These are phyloP conservation scores for Batillaria attramentaria DNA, from an alignment of 1,140 invertebrate genomes.

Conservation along the genomic window DNA sequence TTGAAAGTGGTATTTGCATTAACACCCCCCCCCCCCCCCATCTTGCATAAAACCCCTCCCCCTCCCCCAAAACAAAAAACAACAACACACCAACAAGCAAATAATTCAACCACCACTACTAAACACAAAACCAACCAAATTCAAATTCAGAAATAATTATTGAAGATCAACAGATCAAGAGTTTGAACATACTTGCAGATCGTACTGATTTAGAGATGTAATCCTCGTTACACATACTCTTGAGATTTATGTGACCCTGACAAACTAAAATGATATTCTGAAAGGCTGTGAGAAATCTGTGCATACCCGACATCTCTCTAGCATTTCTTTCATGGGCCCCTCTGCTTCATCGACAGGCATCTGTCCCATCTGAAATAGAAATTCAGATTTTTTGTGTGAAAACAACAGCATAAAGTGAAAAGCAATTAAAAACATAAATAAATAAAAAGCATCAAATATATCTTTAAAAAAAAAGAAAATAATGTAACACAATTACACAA, in stretches of 20 bases:
- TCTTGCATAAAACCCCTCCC: too few species aligned
- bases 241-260: too few species aligned
- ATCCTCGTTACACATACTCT: neutral
- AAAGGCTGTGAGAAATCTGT: too few species aligned
- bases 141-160: neutral
- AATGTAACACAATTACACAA: neutral
- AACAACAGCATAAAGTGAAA: neutral
- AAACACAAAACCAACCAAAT: too few species aligned
- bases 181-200: neutral
- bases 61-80: too few species aligned
- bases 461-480: neutral
- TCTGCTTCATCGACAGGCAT: slow-evolving; percentile 46
- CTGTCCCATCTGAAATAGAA: slow-evolving; percentile 47
- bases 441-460: neutral
- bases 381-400: neutral
- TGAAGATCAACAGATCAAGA: neutral
- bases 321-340: slow-evolving; percentile 38
- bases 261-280: too few species aligned
- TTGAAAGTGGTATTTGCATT: too few species aligned
- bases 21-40: too few species aligned
- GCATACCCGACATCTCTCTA: slow-evolving; percentile 50
- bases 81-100: too few species aligned
- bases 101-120: too few species aligned
- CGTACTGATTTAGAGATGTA: neutral
- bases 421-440: slow-evolving; percentile 8